Evolutionary conservation across 2,797 vertebrate genomes (phyloP).

Genomic region (Streptopelia turtur): DNA sequence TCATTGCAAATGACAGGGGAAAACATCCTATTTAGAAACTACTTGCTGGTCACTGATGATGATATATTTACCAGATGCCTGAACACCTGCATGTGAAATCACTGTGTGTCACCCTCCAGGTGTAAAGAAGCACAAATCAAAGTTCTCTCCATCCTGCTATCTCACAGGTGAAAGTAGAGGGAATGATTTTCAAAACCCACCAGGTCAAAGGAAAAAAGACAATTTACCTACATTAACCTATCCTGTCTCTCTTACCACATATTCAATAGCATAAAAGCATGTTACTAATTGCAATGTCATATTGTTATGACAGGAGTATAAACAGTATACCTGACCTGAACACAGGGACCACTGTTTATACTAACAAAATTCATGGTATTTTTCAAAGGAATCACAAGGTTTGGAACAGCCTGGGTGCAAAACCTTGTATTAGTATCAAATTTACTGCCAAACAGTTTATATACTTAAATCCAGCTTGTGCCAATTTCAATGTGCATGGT

Average conservation of each 20-base stretch:
- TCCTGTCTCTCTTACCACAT: not conserved
- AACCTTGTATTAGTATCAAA: not conserved
- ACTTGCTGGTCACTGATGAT: not conserved
- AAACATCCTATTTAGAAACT: not conserved
- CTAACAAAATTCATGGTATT: rapidly evolving
- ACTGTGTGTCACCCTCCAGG: not conserved
- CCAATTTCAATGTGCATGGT: not conserved
- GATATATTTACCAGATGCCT: not conserved
- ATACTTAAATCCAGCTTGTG: not conserved
- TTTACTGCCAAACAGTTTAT: not conserved
- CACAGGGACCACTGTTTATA: not conserved
- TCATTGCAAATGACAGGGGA: not conserved
- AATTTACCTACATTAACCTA: not conserved
- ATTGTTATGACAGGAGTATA: not conserved
- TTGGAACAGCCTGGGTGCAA: not conserved
- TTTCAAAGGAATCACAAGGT: not conserved
- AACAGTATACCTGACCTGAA: not conserved
- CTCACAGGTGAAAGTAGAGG: not conserved
- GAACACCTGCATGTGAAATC: not conserved
- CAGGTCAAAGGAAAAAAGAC: not conserved
- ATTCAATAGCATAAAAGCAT: not conserved
- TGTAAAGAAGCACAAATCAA: not conserved
- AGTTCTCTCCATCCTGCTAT: not conserved
- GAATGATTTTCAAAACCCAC: not conserved
- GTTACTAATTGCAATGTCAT: not conserved